Evolutionary conservation across 2,797 vertebrate species (phyloP).

Genomic region (Paratrypauchen microcephalus): DNA sequence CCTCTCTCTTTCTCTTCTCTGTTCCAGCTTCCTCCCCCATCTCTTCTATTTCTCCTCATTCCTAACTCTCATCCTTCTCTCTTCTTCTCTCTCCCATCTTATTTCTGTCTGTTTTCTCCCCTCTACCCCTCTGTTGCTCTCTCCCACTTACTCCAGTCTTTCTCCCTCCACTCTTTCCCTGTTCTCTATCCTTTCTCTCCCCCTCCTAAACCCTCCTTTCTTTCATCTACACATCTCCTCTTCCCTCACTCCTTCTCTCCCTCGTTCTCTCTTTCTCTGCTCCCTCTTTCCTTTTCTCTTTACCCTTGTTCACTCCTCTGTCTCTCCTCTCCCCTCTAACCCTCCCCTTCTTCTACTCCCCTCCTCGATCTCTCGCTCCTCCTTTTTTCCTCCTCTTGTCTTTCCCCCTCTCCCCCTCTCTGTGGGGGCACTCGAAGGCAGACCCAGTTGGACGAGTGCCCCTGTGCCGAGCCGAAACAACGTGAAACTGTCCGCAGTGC

Average conservation of each 20-base stretch:
- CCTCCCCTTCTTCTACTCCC: no score
- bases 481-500: constrained; percentile 52
- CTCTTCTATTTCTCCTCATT: background rate
- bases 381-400: background rate
- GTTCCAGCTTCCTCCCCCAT: no score
- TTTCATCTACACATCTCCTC: background rate
- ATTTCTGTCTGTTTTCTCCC: background rate
- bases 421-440: constrained; percentile 42
- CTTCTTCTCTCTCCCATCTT: background rate
- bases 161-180: background rate
- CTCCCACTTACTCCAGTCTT: background rate
- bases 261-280: background rate
- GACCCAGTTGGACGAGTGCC: constrained; percentile 48
- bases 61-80: background rate
- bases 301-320: background rate
- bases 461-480: constrained; percentile 49
- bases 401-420: constrained; percentile 10
- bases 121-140: no score
- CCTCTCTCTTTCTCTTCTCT: no score
- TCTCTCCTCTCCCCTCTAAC: background rate
- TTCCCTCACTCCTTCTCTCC: no score
- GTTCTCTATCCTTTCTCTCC: no score
- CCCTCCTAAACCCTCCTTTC: background rate
- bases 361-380: background rate
- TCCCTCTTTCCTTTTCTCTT: background rate